Evolutionary conservation across 2,113 vertebrate genomes (phyloP).

Genomic region (Ictalurus furcatus): DNA sequence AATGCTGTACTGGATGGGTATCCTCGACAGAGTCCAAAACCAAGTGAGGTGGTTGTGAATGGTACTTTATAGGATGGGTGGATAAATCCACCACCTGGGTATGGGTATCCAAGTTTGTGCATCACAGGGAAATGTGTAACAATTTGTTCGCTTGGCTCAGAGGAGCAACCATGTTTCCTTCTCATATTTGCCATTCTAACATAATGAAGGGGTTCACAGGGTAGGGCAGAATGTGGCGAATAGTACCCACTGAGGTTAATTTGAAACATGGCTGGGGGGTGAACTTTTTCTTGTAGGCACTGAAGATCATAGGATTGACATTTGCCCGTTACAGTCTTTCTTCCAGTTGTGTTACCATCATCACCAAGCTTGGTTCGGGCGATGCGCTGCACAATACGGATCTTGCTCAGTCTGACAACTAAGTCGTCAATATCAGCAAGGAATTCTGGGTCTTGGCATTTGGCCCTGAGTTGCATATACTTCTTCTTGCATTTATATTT

Average conservation of each 20-base stretch:
- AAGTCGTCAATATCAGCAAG: conserved; percentile 89
- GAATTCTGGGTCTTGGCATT: conserved; percentile 88
- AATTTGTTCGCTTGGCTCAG: conserved; percentile 85
- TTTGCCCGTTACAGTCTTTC: conserved; percentile 54
- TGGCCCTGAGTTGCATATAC: conserved; percentile 82
- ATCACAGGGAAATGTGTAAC: conserved; percentile 86
- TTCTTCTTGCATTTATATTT: conserved; percentile 97
- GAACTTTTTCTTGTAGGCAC: conserved; percentile 83
- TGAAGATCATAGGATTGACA: conserved; percentile 79
- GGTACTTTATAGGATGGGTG: conserved; percentile 85
- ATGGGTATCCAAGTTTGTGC: conserved; percentile 84
- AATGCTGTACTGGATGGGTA: conserved; percentile 87
- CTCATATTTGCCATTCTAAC: conserved; percentile 83
- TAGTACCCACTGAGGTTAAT: conserved; percentile 94
- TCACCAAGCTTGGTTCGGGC: conserved; percentile 57
- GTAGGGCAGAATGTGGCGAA: conserved; percentile 80
- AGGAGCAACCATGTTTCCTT: conserved; percentile 88
- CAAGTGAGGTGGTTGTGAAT: conserved; percentile 84
- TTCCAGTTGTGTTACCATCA: conserved; percentile 54
- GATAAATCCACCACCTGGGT: conserved; percentile 81
- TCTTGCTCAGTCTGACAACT: conserved; percentile 82
- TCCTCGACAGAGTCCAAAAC: conserved; percentile 88
- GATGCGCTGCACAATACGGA: conserved; percentile 84
- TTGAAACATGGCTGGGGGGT: conserved; percentile 90
- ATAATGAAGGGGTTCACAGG: conserved; percentile 87